Evolutionary conservation across 2,797 vertebrate species (phyloP).

Genomic region (Heterohyrax brucei): DNA sequence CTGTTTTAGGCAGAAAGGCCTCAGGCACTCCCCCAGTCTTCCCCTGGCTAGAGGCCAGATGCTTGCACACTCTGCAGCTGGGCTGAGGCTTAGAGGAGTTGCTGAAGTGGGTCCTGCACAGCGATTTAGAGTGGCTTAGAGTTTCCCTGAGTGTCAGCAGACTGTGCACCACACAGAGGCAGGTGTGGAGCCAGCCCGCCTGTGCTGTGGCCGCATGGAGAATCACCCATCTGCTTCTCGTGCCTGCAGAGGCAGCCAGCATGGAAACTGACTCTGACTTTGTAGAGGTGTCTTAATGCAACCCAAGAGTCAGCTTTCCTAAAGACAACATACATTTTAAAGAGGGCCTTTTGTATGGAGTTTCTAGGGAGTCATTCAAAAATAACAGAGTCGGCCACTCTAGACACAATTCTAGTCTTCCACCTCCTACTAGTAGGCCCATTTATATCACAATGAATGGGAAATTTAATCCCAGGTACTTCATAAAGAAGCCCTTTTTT

Average conservation of each 20-base stretch:
- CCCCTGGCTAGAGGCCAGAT: background rate
- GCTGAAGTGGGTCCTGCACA: background rate
- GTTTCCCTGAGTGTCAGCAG: background rate
- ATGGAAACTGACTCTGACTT: constrained; percentile 16
- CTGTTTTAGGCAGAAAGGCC: background rate
- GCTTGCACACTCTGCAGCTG: rapidly evolving
- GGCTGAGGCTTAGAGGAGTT: background rate
- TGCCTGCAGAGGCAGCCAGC: background rate
- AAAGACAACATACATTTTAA: constrained; percentile 73
- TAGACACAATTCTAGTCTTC: constrained; percentile 48
- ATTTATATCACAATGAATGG: constrained; percentile 69
- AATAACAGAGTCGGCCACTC: constrained; percentile 75
- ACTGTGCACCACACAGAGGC: background rate
- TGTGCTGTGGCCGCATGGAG: background rate
- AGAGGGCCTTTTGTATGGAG: constrained; percentile 76
- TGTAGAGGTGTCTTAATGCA: constrained; percentile 65
- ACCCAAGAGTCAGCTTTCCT: constrained; percentile 58
- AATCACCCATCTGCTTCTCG: background rate
- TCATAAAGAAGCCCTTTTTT: constrained; percentile 75
- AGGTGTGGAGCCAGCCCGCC: background rate
- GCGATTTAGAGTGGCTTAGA: too few species aligned
- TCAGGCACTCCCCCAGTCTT: background rate
- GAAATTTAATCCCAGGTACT: constrained; percentile 77
- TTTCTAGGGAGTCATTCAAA: constrained; percentile 75
- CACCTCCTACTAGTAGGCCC: constrained; percentile 35